Percentiles rank a stretch among this genome's conserved stretches.
Evolutionary conservation across 2,797 vertebrate species (phyloP).

Genomic region (Cryptoblepharus egeriae): DNA sequence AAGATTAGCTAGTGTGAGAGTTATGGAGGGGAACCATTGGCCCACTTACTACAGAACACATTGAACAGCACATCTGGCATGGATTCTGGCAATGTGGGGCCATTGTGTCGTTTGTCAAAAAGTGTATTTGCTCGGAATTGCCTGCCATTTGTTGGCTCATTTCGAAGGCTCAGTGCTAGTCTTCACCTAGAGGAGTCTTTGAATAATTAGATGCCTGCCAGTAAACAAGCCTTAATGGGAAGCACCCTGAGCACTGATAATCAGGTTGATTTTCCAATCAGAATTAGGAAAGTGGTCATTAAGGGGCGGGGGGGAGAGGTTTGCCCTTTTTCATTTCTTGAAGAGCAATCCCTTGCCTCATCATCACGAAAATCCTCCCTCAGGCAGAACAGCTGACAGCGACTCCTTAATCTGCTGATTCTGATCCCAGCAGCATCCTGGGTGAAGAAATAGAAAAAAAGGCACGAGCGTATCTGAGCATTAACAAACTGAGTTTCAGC

Average conservation of each 20-base stretch:
- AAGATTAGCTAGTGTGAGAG: background rate
- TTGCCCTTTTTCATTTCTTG: constrained; percentile 24
- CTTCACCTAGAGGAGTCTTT: constrained; percentile 33
- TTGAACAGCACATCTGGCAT: constrained; percentile 17
- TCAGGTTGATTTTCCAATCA: constrained; percentile 40
- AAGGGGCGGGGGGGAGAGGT: background rate
- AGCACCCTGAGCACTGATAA: constrained; percentile 6
- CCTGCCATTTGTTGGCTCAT: constrained; percentile 27
- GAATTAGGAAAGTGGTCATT: constrained; percentile 42
- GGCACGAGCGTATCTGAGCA: constrained; percentile 24
- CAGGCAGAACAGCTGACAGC: constrained; percentile 43
- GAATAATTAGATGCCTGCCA: constrained; percentile 48
- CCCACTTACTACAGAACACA: fast-evolving
- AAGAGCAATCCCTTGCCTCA: constrained; percentile 22
- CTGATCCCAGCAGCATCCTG: constrained; percentile 44
- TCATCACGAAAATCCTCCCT: constrained; percentile 46
- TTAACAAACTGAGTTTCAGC: constrained; percentile 45
- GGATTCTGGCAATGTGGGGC: constrained; percentile 6
- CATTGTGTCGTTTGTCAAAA: constrained; percentile 29
- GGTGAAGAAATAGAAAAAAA: background rate
- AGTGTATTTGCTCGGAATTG: constrained; percentile 21
- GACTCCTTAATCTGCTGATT: constrained; percentile 55
- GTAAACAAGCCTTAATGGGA: constrained; percentile 30
- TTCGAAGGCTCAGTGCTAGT: constrained; percentile 20
- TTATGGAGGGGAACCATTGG: constrained; percentile 31